Base-by-base conservation (phyloP, 2,888 invertebrate genomes). In the Tryphoninae sp. region DNA sequence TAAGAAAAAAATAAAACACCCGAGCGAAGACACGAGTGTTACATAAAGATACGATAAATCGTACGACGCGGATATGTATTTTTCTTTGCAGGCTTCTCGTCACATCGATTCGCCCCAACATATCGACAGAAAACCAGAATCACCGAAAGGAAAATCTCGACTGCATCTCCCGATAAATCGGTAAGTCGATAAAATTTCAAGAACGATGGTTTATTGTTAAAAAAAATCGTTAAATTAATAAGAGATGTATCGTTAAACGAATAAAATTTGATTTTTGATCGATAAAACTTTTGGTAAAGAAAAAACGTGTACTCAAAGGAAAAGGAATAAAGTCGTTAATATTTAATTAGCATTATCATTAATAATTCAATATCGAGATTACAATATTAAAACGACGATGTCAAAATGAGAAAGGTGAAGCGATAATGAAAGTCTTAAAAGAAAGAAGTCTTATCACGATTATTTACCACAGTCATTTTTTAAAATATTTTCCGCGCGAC, bases 11-110 rank as follows among this genome's bases (percentile, higher is more conserved):
- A 16, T 19, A 62, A 59, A 42, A 26, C 53, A 69, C 53, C 16
- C 62, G 69, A 42, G 62, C 68, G 13, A 55, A 67, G 55, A 59
- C 67, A 49, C 33, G 6, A 69, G 77, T 68, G 77, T 81, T 81
- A 81, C 81, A 81, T 81, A 81, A 81, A 81, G 74, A 81, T 78
- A 73, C 81, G 69, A 81, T 78, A 81, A 81, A 81, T 81, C 81
- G 73, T 69, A 67, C 73, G 68, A 65, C 51, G 42, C 69, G 42
- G 73, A 62, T 53, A 45, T 62, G 19, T 67, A 9, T 67, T 45
- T 67, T 58, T 33, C 26, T 67, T 67, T 49, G 42, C 74, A 49
- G 75, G 75, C 75, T 75, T 59, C 59, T 49, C 67, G 49, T 33
- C 19, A 49, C 19, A 65, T 64, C 55, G 64, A 16, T 11, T 16